Evolutionary conservation across 1,140 invertebrate genomes (phyloP).

Genomic region (Tetragonula clypearis): DNA sequence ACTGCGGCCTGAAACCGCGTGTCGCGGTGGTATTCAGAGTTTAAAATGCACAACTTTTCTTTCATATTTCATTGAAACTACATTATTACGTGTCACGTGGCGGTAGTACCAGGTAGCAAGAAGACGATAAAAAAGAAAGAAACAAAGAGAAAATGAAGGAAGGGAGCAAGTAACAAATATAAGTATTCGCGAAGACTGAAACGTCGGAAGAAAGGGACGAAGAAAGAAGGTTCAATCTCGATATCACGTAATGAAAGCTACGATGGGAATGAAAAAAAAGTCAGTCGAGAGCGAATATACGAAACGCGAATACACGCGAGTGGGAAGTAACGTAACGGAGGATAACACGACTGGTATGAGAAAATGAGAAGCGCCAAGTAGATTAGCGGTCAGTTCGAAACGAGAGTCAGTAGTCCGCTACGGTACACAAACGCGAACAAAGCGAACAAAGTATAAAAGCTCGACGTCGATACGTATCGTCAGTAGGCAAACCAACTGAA

Average conservation of each 20-base stretch:
- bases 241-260: background rate
- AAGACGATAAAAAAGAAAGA: too few species aligned
- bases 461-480: background rate
- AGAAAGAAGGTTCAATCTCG: background rate
- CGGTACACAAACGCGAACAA: background rate
- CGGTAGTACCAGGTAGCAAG: too few species aligned
- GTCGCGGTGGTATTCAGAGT: too few species aligned
- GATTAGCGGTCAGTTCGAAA: slow-evolving; percentile 37
- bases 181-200: too few species aligned
- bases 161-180: too few species aligned
- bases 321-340: slow-evolving; percentile 44
- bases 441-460: too few species aligned
- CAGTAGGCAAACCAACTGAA: background rate
- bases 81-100: too few species aligned
- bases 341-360: slow-evolving; percentile 51
- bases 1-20: too few species aligned
- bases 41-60: too few species aligned
- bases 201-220: too few species aligned
- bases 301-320: background rate
- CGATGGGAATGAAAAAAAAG: slow-evolving; percentile 5
- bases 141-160: too few species aligned
- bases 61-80: too few species aligned
- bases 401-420: slow-evolving; percentile 51
- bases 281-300: slow-evolving; percentile 10
- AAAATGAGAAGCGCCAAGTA: slow-evolving; percentile 53